These are phyloP conservation scores for Glyptemys insculpta DNA, from an alignment of 2,797 vertebrate genomes.

Conservation along the genomic window DNA sequence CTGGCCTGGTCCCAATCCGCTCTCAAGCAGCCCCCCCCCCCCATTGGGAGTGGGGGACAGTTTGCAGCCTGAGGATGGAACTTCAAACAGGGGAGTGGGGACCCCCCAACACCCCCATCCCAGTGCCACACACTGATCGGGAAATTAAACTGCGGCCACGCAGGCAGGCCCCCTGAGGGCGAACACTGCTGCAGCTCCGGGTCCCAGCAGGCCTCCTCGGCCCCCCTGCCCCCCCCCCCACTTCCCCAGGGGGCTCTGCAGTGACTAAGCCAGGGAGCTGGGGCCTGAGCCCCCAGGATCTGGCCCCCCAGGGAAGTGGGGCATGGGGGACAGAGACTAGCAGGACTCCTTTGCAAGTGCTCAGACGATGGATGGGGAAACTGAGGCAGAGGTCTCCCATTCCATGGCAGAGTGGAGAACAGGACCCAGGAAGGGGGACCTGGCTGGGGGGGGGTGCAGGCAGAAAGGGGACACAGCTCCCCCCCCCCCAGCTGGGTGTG, in stretches of 20 bases:
- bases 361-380: not conserved
- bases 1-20: not conserved
- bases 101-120: not conserved
- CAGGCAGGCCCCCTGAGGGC: not conserved
- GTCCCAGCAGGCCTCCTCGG: not conserved
- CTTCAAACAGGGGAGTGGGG: not conserved
- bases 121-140: not conserved
- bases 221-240: not conserved
- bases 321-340: not conserved
- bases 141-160: not conserved
- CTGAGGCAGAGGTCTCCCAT: not conserved
- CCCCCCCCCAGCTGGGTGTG: not conserved
- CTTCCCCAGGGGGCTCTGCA: not conserved
- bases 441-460: not conserved
- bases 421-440: not conserved
- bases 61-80: not conserved
- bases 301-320: not conserved
- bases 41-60: slow-evolving; percentile 2
- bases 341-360: not conserved
- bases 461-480: not conserved
- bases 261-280: not conserved
- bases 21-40: slow-evolving; percentile 34
- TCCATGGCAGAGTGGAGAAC: not conserved
- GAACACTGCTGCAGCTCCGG: too few species aligned
- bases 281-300: not conserved